Evolutionary conservation across 2,888 invertebrate genomes (phyloP), one percentile per base, ranked within the genome.

Genomic region (Orthosia gothica): DNA sequence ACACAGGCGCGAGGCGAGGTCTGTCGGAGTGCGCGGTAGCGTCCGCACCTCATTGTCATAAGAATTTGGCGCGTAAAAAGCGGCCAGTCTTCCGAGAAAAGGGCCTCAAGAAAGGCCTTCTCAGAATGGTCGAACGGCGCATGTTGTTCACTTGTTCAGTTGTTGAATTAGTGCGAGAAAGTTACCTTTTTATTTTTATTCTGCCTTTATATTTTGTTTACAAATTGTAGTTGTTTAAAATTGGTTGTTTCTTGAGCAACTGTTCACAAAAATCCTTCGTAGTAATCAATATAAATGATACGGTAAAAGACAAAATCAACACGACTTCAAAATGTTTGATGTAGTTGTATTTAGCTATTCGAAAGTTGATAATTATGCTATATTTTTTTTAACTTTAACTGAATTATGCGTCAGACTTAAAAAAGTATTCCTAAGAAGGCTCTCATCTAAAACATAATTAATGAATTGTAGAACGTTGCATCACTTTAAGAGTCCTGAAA

Each of bases 21-120:
- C 76, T 70, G 72, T 81, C 76, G 89, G 89, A 88, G 90, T 89
- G 90, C 82, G 84, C 87, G 84, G 79, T 80, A 78, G 76, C 85
- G 78, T 78, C 76, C 74, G 67, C 70, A 78, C 77, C 77, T 85
- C 86, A 89, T 92, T 92, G 91, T 91, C 91, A 91, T 91, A 91
- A 91, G 90, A 93, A 91, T 93, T 93, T 92, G 90, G 91, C 90
- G 89, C 90, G 92, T 88, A 89, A 89, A 87, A 88, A 89, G 81
- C 78, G 84, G 79, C 80, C 69, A 78, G 86, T 84, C 82, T 93
- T 93, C 93, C 82, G 81, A 92, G 92, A 93, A 94, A 80, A 83
- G 72, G 61, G 74, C 68, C 87, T 83, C 89, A 89, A 90, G 88
- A 90, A 90, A 91, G 85, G 86, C 86, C 74, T 94, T 93, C 92